Base-by-base conservation (phyloP, 2,113 vertebrate species). In the Genyomyrus donnyi region DNA sequence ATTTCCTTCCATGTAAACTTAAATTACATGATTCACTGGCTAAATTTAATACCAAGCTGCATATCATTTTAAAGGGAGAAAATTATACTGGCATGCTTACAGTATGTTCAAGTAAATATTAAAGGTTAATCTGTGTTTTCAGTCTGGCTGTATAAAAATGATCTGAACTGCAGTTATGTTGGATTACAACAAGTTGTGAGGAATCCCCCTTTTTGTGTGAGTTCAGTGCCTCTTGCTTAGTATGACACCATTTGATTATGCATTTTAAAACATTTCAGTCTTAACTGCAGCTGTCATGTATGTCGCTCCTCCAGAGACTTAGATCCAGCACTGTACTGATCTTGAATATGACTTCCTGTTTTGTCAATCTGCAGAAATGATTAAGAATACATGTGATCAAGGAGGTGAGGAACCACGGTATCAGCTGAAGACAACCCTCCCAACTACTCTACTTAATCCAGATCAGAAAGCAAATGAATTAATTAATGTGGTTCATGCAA, bases 401-500 rank as follows among this genome's bases (percentile, higher is more conserved):
- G 50, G 31, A 87, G 85, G 85, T 50, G 49, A 87, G 85, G 85
- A 87, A 56, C n/a, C 9, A 39, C 17, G 5, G n/a, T 35, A 9
- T 53, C 50, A 53, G 11, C 56, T 39, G 5, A 88, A 56, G 48
- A 84, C 42, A 77, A 80, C 50, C 49, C 77, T 83, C 70, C 42
- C 74, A 42, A 31, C 50, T 42, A 84, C 74, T 89, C 74, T 74
- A 56, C 50, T 84, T 53, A 83, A 83, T 84, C 48, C 31, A 39
- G 66, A 87, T 80, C 58, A 92, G 42, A 88, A 62, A 89, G 89
- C 45, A 91, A 93, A 92, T 94, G 92, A 93, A 94, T 94, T 94
- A 95, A 95, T 93, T 93, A 94, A 93, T 8, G 89, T 83, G 90
- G 91, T 91, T 90, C 92, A 92, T 91, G 91, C 90, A 93, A 93